phyloP scores from a whole-genome alignment of 53 echinoderm and acorn worm species.

The Paelopatides confundens region DNA sequence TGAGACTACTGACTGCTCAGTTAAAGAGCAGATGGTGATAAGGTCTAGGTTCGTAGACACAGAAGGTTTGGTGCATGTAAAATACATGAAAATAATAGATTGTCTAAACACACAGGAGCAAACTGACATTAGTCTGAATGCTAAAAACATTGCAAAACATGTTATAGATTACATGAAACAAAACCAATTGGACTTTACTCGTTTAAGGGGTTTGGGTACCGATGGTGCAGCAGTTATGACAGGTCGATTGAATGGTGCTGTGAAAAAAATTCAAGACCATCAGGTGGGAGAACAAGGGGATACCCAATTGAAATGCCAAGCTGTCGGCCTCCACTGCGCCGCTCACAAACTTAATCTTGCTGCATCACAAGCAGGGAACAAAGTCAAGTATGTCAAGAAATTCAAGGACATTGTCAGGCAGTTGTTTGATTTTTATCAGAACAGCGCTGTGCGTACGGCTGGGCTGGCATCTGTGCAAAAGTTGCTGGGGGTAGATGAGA shows the following conservation, averaged over 20 bases:
- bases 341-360: conserved; percentile 68
- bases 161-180: conserved; percentile 47
- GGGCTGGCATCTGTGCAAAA: conserved; percentile 9
- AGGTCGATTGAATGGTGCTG: conserved; percentile 61
- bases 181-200: conserved; percentile 11
- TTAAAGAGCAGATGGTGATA: conserved; percentile 40
- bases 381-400: neutral
- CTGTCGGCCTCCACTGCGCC: conserved; percentile 6
- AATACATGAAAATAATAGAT: conserved; percentile 20
- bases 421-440: conserved; percentile 53
- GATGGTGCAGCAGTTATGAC: conserved; percentile 74
- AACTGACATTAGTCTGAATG: conserved; percentile 41
- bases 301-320: neutral
- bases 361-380: conserved; percentile 49
- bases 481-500: neutral
- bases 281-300: conserved; percentile 46
- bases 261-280: conserved; percentile 49
- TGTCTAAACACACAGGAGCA: conserved; percentile 2
- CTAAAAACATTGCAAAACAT: neutral
- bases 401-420: conserved; percentile 40
- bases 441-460: conserved; percentile 44
- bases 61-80: neutral
- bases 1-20: conserved; percentile 19
- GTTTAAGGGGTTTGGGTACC: conserved; percentile 60
- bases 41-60: neutral